Conservation (phyloP, 2,797 vertebrate species). For the Tokudaia tokunoshimensis region DNA sequence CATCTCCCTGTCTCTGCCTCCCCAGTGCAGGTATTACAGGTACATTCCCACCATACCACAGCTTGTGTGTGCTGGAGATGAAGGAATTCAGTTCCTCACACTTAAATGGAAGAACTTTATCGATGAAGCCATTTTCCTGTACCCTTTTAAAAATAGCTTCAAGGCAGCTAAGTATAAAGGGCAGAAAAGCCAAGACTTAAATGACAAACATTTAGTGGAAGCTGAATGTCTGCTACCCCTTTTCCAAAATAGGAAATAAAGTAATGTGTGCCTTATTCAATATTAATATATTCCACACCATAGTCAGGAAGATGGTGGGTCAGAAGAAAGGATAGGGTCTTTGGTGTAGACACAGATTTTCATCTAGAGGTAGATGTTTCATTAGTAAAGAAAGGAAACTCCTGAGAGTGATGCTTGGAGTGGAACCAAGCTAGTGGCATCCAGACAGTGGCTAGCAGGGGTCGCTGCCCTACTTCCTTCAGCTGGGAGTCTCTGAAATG, state of each 20-base stretch:
- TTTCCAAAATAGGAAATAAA: slow-evolving; percentile 27
- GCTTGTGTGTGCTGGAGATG: background rate
- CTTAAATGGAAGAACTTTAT: background rate
- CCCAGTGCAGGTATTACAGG: background rate
- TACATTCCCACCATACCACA: background rate
- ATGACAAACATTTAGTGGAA: slow-evolving; percentile 48
- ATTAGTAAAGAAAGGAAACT: slow-evolving; percentile 7
- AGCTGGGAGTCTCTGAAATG: background rate
- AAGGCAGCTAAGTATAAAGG: slow-evolving; percentile 22
- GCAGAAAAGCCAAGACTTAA: slow-evolving; percentile 60
- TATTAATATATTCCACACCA: background rate
- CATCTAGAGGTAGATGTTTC: background rate
- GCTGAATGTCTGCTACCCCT: background rate
- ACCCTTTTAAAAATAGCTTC: background rate
- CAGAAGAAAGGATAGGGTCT: background rate
- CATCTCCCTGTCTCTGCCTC: background rate
- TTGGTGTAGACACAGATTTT: background rate
- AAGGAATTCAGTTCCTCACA: background rate
- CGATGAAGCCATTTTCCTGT: background rate
- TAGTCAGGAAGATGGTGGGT: background rate
- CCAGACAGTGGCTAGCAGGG: background rate
- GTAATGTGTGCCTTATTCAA: background rate
- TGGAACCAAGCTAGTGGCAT: rapidly evolving
- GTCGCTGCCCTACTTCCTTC: background rate
- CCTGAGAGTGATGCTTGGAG: slow-evolving; percentile 42